phyloP scores from a whole-genome alignment of 2,797 vertebrate genomes.

The Labroides dimidiatus region DNA sequence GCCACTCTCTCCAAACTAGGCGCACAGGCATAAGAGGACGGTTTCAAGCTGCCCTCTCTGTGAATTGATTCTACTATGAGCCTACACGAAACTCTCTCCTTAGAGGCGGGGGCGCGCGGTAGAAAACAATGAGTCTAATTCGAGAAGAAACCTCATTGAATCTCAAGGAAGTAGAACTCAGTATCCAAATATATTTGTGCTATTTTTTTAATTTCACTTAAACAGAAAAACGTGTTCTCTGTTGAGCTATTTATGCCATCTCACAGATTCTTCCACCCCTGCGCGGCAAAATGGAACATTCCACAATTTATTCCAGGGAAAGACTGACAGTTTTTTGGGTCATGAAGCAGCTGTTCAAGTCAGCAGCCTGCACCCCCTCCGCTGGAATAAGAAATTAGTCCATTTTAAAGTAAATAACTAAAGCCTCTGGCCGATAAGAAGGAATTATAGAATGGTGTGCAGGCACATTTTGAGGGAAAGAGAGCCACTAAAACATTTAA shows the following conservation, averaged over 20 bases:
- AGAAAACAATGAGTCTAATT: not conserved
- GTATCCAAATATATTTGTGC: accelerated
- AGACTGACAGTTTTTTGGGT: conserved; percentile 95
- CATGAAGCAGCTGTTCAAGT: conserved; percentile 92
- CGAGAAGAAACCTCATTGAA: not conserved
- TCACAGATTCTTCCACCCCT: conserved; percentile 43
- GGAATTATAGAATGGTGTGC: conserved; percentile 85
- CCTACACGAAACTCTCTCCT: conserved; percentile 77
- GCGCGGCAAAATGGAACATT: conserved; percentile 76
- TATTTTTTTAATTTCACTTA: not conserved
- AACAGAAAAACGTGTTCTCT: accelerated
- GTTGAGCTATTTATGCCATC: no score
- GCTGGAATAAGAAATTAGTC: conserved; percentile 91
- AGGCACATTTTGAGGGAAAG: conserved; percentile 78
- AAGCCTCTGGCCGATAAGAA: conserved; percentile 85
- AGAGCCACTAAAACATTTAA: conserved; percentile 78
- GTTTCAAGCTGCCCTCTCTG: conserved; percentile 89
- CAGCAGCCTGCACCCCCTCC: conserved; percentile 84
- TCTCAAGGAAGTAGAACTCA: no score
- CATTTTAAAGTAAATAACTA: conserved; percentile 88
- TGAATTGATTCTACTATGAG: conserved; percentile 92
- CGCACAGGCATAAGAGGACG: conserved; percentile 77
- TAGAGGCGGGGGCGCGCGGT: conserved; percentile 62
- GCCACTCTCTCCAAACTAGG: conserved; percentile 82
- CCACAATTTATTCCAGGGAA: conserved; percentile 94